Evolutionary conservation across 2,113 vertebrate species (phyloP).

Genomic region (Pipra filicauda): DNA sequence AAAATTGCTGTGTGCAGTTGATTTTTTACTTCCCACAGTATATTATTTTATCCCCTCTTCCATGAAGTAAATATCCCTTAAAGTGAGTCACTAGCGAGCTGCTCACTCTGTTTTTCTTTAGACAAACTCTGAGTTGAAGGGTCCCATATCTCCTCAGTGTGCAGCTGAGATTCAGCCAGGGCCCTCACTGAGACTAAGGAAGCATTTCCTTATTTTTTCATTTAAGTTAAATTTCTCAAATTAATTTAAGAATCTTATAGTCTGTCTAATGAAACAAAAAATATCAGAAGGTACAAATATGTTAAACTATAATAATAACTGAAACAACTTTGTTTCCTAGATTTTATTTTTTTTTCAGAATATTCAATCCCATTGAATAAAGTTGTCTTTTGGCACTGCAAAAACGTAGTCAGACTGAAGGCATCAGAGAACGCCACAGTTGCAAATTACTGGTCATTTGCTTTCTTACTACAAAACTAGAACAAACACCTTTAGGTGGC

Average conservation of each 20-base stretch:
- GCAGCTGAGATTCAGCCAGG: background rate
- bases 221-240: background rate
- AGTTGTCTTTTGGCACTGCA: background rate
- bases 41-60: background rate
- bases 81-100: background rate
- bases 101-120: background rate
- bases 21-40: background rate
- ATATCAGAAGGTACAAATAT: background rate
- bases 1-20: background rate
- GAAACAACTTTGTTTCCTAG: background rate
- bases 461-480: background rate
- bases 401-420: background rate
- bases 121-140: background rate
- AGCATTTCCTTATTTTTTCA: background rate
- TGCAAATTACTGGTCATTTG: background rate
- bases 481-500: background rate
- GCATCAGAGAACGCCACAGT: background rate
- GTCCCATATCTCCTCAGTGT: too few relatives aligned
- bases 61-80: background rate
- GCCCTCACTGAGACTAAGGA: background rate
- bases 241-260: background rate
- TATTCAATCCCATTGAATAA: background rate
- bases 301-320: background rate
- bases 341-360: background rate
- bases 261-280: slow-evolving; percentile 15